phyloP scores from a whole-genome alignment of 2,797 vertebrate genomes.

The Peromyscus melanophrys region DNA sequence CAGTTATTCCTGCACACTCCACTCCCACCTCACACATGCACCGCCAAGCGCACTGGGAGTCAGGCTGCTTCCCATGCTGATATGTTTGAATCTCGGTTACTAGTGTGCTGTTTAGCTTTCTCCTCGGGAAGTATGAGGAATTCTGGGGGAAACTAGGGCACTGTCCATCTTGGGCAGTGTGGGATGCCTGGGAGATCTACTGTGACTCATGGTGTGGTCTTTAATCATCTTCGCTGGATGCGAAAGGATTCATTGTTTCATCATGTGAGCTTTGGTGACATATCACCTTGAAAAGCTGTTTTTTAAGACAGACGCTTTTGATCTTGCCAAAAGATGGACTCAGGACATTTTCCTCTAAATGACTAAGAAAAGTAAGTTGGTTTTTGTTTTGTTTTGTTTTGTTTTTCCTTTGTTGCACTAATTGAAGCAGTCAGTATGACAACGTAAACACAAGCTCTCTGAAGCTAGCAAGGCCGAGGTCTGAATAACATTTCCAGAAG shows the following conservation, averaged over 20 bases:
- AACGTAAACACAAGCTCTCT: neutral
- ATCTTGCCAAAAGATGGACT: conserved; percentile 73
- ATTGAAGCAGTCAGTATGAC: neutral
- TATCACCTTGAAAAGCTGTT: neutral
- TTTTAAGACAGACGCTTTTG: conserved; percentile 25
- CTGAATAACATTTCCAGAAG: neutral
- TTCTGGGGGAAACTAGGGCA: neutral
- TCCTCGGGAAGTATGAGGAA: neutral
- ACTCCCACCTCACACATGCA: neutral
- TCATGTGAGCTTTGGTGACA: neutral
- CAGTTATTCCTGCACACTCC: neutral
- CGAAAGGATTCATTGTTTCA: conserved; percentile 54
- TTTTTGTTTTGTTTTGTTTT: too few species aligned
- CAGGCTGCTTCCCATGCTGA: neutral
- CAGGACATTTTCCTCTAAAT: neutral
- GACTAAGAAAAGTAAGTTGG: conserved; percentile 71
- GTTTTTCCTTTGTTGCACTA: neutral
- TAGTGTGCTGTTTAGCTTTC: neutral
- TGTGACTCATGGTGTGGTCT: conserved; percentile 50
- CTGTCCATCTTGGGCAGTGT: neutral
- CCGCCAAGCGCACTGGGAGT: neutral
- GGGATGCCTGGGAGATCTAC: neutral
- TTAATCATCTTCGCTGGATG: neutral
- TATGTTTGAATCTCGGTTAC: neutral
- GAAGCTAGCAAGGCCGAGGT: neutral